These are phyloP conservation scores for Lampropteryx suffumata DNA, from an alignment of 2,888 invertebrate genomes.

Conservation along the genomic window DNA sequence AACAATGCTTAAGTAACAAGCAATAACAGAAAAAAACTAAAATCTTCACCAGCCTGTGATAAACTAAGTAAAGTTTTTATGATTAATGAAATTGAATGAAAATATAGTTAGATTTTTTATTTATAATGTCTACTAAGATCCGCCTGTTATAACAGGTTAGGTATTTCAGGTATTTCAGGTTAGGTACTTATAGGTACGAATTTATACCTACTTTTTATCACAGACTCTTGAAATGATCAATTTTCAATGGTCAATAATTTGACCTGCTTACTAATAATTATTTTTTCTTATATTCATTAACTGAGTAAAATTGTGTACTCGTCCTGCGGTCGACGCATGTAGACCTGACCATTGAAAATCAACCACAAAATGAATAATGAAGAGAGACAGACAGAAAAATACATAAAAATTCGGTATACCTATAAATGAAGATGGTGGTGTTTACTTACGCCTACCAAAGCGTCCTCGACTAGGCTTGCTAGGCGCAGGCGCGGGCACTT, in stretches of 20 bases:
- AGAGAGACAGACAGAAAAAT: slow-evolving; percentile 20
- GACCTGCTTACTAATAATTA: too few relatives aligned
- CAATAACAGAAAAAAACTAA: background rate
- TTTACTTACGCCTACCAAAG: slow-evolving; percentile 71
- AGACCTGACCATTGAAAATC: slow-evolving; percentile 12
- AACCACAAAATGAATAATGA: slow-evolving; percentile 4
- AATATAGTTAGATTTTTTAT: too few relatives aligned
- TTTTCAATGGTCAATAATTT: slow-evolving; percentile 21
- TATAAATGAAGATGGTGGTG: slow-evolving; percentile 25
- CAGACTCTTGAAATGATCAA: slow-evolving; percentile 9
- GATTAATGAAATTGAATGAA: too few relatives aligned
- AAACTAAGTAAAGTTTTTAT: background rate
- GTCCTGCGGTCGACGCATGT: too few relatives aligned
- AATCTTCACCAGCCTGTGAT: background rate
- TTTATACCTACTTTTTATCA: slow-evolving; percentile 2
- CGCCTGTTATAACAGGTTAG: too few relatives aligned
- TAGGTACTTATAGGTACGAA: too few relatives aligned
- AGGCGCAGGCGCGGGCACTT: slow-evolving; percentile 50
- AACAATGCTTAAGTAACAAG: background rate
- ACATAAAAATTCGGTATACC: slow-evolving; percentile 24
- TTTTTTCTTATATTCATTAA: too few relatives aligned
- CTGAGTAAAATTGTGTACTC: too few relatives aligned
- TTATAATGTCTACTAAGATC: too few relatives aligned
- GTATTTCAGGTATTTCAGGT: too few relatives aligned
- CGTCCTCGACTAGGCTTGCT: slow-evolving; percentile 64